Percentiles rank a stretch among this genome's conserved stretches.
phyloP scores from a whole-genome alignment of 2,888 invertebrate genomes.

The Leucophenga maculata region DNA sequence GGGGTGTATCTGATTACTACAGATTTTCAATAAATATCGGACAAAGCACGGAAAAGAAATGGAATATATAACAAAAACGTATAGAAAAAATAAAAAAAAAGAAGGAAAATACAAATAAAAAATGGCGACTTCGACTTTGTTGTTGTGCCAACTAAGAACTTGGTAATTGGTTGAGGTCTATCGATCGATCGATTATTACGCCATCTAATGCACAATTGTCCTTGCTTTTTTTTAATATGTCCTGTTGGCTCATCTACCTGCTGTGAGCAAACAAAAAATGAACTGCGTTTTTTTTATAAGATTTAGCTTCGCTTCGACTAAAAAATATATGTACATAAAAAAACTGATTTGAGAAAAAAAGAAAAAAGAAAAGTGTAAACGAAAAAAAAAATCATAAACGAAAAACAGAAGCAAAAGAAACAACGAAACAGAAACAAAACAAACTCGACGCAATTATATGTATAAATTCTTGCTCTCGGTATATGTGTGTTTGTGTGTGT shows the following conservation, averaged over 20 bases:
- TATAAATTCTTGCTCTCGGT: not conserved
- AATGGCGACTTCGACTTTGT: not conserved
- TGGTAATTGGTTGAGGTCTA: not conserved
- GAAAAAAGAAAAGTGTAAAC: not conserved
- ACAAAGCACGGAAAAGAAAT: too few relatives aligned
- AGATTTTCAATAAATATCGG: too few relatives aligned
- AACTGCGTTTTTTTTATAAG: not conserved
- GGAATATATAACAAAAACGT: too few relatives aligned
- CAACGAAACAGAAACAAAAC: constrained; percentile 17
- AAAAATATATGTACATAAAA: not conserved
- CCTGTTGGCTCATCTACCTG: not conserved
- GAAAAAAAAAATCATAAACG: constrained; percentile 1
- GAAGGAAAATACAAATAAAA: too few relatives aligned
- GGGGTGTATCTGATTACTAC: too few relatives aligned
- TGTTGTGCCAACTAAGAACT: not conserved
- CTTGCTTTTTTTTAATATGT: not conserved
- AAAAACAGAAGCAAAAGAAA: not conserved
- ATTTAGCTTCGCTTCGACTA: too few relatives aligned
- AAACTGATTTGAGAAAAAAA: not conserved
- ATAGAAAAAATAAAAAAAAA: too few relatives aligned
- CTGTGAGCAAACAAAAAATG: not conserved
- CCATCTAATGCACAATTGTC: not conserved
- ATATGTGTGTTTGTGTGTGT: constrained; percentile 28
- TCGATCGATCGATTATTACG: constrained; percentile 20
- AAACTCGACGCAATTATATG: not conserved